Conservation (phyloP, 2,113 vertebrate species). For the Mormyrus lacerda region DNA sequence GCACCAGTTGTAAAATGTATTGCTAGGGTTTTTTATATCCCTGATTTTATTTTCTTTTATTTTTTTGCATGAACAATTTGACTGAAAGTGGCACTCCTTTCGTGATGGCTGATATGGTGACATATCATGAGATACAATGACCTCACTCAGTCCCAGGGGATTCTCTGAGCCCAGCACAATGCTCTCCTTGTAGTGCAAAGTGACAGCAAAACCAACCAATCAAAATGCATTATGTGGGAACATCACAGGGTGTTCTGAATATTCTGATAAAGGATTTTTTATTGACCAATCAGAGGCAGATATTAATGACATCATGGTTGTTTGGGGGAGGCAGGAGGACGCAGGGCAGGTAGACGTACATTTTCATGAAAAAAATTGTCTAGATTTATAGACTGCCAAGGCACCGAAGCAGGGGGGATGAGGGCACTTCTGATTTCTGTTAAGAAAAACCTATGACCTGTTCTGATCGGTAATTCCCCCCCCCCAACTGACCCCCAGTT, state of each 20-base stretch:
- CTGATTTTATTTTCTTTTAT: background rate
- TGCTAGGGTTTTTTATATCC: background rate
- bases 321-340: background rate
- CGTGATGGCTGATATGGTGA: background rate
- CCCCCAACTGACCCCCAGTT: conserved; percentile 63
- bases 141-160: background rate
- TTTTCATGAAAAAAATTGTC: background rate
- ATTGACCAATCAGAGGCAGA: background rate
- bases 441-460: background rate
- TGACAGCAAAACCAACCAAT: background rate
- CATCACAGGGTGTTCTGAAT: background rate
- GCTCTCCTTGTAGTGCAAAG: background rate
- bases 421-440: background rate
- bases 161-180: background rate
- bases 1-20: background rate
- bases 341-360: background rate
- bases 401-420: background rate
- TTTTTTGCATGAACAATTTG: background rate
- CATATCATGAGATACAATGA: background rate
- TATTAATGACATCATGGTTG: background rate
- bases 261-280: background rate
- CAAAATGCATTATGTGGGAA: background rate
- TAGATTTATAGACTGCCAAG: background rate
- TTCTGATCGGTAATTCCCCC: background rate
- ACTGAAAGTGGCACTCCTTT: background rate